Percentiles rank a stretch among this genome's conserved stretches.
These are phyloP conservation scores for Tympanuchus pallidicinctus DNA, from an alignment of 2,113 vertebrate genomes.

Conservation along the genomic window DNA sequence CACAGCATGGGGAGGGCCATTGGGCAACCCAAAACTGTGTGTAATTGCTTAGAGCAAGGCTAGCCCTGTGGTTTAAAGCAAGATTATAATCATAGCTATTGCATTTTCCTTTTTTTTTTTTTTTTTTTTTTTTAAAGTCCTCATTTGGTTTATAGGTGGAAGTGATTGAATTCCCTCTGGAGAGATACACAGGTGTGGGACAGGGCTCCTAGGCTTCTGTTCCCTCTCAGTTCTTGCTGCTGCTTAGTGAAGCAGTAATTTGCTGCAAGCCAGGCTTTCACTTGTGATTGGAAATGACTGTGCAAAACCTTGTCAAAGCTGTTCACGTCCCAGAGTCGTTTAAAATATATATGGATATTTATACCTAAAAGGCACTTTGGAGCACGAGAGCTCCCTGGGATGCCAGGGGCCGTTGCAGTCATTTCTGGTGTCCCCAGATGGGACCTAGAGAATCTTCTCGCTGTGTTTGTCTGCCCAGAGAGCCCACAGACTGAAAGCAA, in stretches of 20 bases:
- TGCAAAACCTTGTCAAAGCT: slow-evolving; percentile 36
- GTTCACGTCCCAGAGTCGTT: background rate
- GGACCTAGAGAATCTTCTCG: background rate
- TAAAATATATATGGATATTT: background rate
- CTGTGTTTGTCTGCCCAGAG: background rate
- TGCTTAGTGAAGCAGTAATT: background rate
- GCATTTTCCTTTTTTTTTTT: background rate
- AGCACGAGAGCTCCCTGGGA: background rate
- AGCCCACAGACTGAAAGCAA: background rate
- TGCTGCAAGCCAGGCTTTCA: slow-evolving; percentile 32
- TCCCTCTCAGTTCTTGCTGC: background rate
- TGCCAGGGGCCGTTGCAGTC: background rate
- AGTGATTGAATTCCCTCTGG: background rate
- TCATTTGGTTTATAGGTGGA: background rate
- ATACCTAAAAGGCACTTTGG: slow-evolving; percentile 12
- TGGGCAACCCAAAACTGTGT: background rate
- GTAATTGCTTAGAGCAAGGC: slow-evolving; percentile 4
- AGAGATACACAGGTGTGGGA: background rate
- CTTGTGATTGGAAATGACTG: slow-evolving; percentile 40
- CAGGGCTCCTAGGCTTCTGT: background rate
- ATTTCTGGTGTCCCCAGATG: background rate
- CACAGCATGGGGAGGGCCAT: background rate
- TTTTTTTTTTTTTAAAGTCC: background rate
- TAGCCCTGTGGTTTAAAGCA: background rate
- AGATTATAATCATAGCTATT: background rate